Evolutionary conservation across 1,140 invertebrate genomes (phyloP).

Genomic region (Drosophila aff.): DNA sequence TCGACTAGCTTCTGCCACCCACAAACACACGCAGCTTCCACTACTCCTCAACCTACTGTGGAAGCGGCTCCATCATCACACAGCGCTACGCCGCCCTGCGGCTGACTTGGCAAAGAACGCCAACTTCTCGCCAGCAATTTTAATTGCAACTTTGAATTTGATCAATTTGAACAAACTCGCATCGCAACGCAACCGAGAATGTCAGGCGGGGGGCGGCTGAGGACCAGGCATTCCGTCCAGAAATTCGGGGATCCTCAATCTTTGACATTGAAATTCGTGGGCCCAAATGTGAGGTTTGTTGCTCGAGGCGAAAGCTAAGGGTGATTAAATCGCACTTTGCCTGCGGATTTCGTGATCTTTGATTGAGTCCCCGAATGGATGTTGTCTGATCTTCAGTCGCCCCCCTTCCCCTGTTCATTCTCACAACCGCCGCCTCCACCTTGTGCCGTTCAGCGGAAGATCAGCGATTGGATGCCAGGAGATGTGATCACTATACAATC

Average conservation of each 20-base stretch:
- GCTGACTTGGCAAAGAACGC: slow-evolving; percentile 69
- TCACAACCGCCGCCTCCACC: slow-evolving; percentile 45
- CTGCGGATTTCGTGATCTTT: neutral
- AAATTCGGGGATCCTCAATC: slow-evolving; percentile 12
- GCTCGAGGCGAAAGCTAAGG: slow-evolving; percentile 26
- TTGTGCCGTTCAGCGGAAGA: slow-evolving; percentile 39
- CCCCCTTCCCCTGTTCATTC: slow-evolving; percentile 4
- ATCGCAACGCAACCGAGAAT: slow-evolving; percentile 6
- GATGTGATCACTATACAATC: slow-evolving; percentile 7
- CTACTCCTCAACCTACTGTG: neutral
- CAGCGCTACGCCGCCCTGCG: slow-evolving; percentile 54
- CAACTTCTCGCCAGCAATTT: slow-evolving; percentile 8
- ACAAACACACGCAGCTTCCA: slow-evolving; percentile 23
- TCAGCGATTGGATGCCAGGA: slow-evolving; percentile 13
- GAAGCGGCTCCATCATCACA: slow-evolving; percentile 18
- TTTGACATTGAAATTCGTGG: neutral
- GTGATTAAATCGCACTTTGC: neutral
- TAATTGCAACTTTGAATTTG: slow-evolving; percentile 10
- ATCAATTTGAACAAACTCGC: slow-evolving; percentile 14
- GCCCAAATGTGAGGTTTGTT: neutral
- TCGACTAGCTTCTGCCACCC: slow-evolving; percentile 39
- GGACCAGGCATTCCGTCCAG: slow-evolving; percentile 53
- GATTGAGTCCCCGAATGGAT: slow-evolving; percentile 22
- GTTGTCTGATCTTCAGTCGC: slow-evolving; percentile 31
- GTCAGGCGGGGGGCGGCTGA: slow-evolving; percentile 1